A percentile compares a stretch with the other conserved stretches of the same genome.
phyloP scores from a whole-genome alignment of 2,888 invertebrate species.

The Anthophora plumipes region DNA sequence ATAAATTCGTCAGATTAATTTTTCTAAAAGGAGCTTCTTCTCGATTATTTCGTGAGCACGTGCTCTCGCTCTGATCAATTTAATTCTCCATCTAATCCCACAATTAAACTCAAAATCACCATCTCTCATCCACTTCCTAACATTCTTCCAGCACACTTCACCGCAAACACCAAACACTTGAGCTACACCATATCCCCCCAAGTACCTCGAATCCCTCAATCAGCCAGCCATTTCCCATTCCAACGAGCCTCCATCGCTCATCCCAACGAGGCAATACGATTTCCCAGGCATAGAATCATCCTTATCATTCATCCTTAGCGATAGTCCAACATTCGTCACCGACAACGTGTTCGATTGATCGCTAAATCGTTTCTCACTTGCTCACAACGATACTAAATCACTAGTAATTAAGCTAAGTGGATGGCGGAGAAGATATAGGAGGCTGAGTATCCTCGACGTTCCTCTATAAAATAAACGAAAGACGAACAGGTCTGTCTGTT shows the following conservation, averaged over 20 bases:
- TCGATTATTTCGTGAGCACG: too few species aligned
- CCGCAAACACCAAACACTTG: background rate
- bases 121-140: background rate
- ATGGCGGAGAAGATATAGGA: too few species aligned
- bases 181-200: background rate
- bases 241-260: background rate
- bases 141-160: background rate
- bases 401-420: background rate
- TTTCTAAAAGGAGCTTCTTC: too few species aligned
- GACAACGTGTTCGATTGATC: background rate
- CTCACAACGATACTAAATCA: background rate
- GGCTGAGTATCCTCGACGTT: background rate
- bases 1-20: too few species aligned
- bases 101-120: too few species aligned
- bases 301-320: slow-evolving; percentile 1
- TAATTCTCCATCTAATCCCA: too few species aligned
- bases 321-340: background rate
- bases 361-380: background rate
- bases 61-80: too few species aligned
- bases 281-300: background rate
- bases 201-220: background rate
- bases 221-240: slow-evolving; percentile 1
- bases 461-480: background rate
- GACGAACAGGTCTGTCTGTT: background rate
- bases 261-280: background rate